These are phyloP conservation scores for Sebastes ruberrimus DNA, from an alignment of 2,797 vertebrate genomes.

Conservation along the genomic window DNA sequence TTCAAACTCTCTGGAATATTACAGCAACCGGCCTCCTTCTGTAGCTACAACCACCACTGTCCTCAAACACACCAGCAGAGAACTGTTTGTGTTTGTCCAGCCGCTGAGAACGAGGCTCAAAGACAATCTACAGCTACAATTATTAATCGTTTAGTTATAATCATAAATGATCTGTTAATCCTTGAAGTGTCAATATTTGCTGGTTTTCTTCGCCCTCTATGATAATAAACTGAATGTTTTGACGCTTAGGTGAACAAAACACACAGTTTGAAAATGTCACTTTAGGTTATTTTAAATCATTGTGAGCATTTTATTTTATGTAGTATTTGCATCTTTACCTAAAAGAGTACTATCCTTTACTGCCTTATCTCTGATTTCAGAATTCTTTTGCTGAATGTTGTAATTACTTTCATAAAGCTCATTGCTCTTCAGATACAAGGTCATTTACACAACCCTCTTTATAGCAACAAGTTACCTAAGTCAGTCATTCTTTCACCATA, in stretches of 20 bases:
- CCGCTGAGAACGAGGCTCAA: background rate
- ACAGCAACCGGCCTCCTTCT: slow-evolving; percentile 18
- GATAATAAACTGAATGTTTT: background rate
- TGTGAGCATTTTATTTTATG: background rate
- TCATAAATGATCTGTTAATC: background rate
- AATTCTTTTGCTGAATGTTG: background rate
- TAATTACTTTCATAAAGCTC: background rate
- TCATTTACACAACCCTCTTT: background rate
- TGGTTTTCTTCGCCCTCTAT: background rate
- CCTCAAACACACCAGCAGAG: background rate
- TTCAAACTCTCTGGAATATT: slow-evolving; percentile 65
- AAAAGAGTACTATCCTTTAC: background rate
- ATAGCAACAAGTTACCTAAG: background rate
- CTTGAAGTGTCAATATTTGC: background rate
- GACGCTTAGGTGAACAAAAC: background rate
- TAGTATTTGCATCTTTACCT: background rate
- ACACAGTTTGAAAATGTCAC: background rate
- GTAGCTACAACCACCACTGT: background rate
- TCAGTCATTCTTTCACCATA: background rate
- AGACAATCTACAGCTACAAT: background rate
- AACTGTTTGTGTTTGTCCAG: background rate
- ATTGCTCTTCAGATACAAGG: background rate
- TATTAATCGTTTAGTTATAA: background rate
- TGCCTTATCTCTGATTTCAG: background rate
- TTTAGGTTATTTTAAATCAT: background rate